These are phyloP conservation scores for Saccostrea glomerata DNA, from an alignment of 1,140 invertebrate genomes.

Conservation along the genomic window DNA sequence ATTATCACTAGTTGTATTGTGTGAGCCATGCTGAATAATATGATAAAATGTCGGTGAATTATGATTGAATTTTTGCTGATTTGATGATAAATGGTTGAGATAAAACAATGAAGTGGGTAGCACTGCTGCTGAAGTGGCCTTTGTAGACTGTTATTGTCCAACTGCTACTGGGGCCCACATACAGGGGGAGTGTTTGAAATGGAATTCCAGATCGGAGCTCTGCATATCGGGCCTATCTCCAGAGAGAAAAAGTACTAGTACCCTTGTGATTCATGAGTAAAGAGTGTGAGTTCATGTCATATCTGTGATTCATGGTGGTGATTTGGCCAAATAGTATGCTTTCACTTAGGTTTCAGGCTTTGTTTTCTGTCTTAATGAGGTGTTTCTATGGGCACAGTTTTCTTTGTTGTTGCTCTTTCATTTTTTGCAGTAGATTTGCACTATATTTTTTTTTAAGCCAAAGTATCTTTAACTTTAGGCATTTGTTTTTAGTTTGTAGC, in stretches of 20 bases:
- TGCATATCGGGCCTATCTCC: neutral
- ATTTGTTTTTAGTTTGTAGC: neutral
- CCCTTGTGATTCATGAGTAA: conserved; percentile 4
- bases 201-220: neutral
- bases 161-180: conserved; percentile 1
- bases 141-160: conserved; percentile 36
- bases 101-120: conserved; percentile 36
- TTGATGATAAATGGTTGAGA: conserved; percentile 27
- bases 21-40: conserved; percentile 11
- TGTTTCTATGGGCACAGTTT: neutral
- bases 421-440: neutral
- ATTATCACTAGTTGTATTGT: conserved; percentile 24
- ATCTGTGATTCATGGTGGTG: conserved; percentile 2
- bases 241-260: neutral
- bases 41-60: conserved; percentile 27
- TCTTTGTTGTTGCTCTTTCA: neutral
- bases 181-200: neutral
- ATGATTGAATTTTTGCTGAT: conserved; percentile 31
- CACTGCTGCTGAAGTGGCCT: conserved; percentile 15
- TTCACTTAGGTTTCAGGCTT: neutral
- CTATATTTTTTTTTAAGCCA: neutral
- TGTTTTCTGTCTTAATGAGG: conserved; percentile 20
- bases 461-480: neutral
- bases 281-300: conserved; percentile 31
- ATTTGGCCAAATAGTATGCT: conserved; percentile 30